Conservation (phyloP, 2,113 vertebrate species). For the Madoqua kirkii region DNA sequence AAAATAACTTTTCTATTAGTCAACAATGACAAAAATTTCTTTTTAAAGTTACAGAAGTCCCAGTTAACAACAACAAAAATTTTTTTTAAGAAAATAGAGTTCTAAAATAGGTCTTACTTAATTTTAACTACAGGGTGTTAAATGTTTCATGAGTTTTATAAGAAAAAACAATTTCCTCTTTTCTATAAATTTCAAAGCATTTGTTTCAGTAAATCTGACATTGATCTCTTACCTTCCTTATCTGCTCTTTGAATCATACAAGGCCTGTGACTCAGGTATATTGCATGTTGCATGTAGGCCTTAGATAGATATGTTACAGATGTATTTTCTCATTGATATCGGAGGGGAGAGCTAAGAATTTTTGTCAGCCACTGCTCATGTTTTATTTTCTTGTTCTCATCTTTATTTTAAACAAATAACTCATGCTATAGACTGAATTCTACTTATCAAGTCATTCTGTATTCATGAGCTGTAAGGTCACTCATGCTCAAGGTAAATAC, state of each 20-base stretch:
- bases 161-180: not conserved
- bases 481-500: not conserved
- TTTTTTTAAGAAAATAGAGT: not conserved
- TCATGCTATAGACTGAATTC: not conserved
- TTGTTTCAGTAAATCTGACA: not conserved
- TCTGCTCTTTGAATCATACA: not conserved
- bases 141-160: not conserved
- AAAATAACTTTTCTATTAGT: not conserved
- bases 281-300: not conserved
- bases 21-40: not conserved
- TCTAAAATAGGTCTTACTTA: not conserved
- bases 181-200: not conserved
- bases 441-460: not conserved
- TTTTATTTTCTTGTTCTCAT: not conserved
- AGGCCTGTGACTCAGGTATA: not conserved
- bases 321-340: not conserved
- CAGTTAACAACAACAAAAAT: not conserved
- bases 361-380: not conserved
- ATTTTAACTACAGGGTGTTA: not conserved
- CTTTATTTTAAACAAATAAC: conserved; percentile 18
- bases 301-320: not conserved
- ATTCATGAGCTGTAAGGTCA: not conserved
- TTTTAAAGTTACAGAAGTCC: not conserved
- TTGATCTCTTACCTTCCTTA: not conserved
- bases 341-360: not conserved